These are phyloP conservation scores for Drosophila ezoana DNA, from an alignment of 2,888 invertebrate genomes.

Conservation along the genomic window DNA sequence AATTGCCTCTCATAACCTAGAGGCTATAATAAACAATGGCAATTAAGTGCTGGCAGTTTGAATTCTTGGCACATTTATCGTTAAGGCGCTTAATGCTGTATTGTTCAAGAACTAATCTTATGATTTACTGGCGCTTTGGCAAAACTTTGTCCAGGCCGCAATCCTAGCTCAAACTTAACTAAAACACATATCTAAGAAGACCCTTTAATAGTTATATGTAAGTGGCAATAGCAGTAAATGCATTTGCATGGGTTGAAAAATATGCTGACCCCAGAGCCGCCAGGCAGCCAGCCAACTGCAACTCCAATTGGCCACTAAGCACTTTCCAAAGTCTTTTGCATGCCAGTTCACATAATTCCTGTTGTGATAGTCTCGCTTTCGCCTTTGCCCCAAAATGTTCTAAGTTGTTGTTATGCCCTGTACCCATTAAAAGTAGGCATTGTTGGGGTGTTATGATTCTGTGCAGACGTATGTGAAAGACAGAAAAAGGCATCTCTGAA, in stretches of 20 bases:
- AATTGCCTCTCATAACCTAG: not conserved
- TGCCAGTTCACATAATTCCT: conserved; percentile 69
- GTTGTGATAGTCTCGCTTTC: conserved; percentile 67
- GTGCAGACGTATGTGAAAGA: too few species aligned
- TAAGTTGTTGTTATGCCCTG: conserved; percentile 23
- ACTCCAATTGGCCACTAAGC: conserved; percentile 78
- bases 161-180: conserved; percentile 11
- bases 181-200: not conserved
- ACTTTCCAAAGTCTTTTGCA: conserved; percentile 80
- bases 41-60: not conserved
- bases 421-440: too few species aligned
- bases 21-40: not conserved
- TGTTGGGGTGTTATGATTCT: too few species aligned
- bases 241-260: conserved; percentile 1
- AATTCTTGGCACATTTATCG: conserved; percentile 7
- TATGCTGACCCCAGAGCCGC: conserved; percentile 41
- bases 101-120: conserved; percentile 8
- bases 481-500: too few species aligned
- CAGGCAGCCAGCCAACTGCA: conserved; percentile 41
- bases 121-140: conserved; percentile 7
- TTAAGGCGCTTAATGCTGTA: not conserved
- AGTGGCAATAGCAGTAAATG: conserved; percentile 2
- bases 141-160: conserved; percentile 13
- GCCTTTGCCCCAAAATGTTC: conserved; percentile 26
- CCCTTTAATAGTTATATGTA: not conserved